Conservation (phyloP, 2,888 invertebrate species). For the Pherbina coryleti region DNA sequence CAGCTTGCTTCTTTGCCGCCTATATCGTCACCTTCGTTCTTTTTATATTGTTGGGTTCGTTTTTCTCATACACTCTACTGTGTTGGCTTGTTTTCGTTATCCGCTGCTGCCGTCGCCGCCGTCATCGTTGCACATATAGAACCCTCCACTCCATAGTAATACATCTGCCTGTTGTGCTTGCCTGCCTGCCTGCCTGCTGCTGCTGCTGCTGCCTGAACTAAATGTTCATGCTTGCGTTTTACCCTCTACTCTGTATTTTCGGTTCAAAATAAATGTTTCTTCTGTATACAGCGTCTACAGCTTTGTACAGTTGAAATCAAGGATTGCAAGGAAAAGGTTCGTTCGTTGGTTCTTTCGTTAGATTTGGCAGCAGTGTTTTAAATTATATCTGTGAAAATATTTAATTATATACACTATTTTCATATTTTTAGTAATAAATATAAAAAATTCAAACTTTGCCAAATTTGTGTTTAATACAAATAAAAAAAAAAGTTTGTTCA, state of each 20-base stretch:
- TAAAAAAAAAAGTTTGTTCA: no score
- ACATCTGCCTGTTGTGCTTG: conserved; percentile 16
- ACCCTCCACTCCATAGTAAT: background rate
- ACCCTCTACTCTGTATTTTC: conserved; percentile 36
- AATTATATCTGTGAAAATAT: background rate
- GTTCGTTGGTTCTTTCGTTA: conserved; percentile 40
- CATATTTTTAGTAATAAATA: no score
- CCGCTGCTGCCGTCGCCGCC: background rate
- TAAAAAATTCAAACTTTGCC: no score
- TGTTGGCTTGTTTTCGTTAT: conserved; percentile 6
- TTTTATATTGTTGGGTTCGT: background rate
- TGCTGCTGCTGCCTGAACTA: background rate
- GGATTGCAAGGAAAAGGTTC: conserved; percentile 60
- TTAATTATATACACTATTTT: background rate
- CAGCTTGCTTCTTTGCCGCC: background rate
- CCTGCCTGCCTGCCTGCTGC: conserved; percentile 37
- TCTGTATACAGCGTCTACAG: conserved; percentile 31
- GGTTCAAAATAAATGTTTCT: conserved; percentile 48
- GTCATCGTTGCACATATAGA: background rate
- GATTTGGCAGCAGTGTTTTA: background rate
- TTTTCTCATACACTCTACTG: background rate
- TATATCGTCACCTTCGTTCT: background rate
- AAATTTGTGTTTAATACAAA: no score
- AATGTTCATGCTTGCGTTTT: background rate
- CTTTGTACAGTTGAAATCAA: conserved; percentile 62